phyloP scores from a whole-genome alignment of 2,113 vertebrate genomes.

The Natator depressus region DNA sequence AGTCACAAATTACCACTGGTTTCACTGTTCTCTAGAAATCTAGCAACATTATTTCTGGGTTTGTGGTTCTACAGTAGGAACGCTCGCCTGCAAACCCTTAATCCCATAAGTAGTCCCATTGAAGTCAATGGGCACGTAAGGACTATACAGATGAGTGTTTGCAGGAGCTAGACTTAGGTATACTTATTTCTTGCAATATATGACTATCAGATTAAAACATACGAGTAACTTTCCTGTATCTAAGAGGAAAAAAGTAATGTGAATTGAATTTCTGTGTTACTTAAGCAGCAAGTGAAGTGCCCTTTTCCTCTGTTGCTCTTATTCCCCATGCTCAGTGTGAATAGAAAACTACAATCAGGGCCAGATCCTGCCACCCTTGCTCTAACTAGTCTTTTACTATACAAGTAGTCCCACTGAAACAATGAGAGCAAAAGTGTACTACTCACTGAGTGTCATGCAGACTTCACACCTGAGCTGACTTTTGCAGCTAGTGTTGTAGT shows the following conservation, averaged over 20 bases:
- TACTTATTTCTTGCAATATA: background rate
- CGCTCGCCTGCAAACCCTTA: background rate
- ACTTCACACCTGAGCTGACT: background rate
- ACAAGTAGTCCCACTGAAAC: background rate
- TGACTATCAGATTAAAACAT: fast-evolving
- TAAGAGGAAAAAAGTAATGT: background rate
- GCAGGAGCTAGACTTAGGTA: background rate
- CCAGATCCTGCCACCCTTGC: background rate
- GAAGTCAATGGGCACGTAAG: background rate
- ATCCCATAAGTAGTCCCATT: background rate
- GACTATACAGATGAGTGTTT: fast-evolving
- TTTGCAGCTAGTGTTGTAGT: background rate
- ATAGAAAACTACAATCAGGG: background rate
- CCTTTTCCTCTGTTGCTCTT: background rate
- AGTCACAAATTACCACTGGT: background rate
- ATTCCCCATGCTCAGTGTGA: background rate
- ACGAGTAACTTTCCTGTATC: background rate
- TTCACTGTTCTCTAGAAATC: background rate
- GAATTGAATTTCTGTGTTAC: background rate
- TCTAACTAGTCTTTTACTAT: background rate
- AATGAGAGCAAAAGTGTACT: background rate
- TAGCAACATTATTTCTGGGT: fast-evolving
- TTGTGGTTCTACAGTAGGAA: background rate
- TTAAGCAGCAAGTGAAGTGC: background rate
- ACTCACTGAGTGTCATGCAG: background rate